phyloP scores from a whole-genome alignment of 64 coral and sea anemone genomes.

The Exaiptasia diaphana region DNA sequence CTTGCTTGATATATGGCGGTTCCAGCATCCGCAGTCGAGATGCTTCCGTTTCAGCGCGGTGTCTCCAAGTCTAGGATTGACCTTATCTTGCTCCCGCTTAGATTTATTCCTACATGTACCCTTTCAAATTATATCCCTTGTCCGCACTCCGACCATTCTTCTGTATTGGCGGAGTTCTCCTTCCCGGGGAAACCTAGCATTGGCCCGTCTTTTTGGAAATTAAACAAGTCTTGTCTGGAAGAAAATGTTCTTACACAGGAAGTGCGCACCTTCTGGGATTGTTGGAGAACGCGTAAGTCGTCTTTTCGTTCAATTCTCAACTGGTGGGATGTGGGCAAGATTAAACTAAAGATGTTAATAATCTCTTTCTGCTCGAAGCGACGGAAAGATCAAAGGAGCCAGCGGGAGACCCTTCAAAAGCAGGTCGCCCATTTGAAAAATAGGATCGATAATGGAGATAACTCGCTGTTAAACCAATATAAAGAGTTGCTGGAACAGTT shows the following conservation, averaged over 20 bases:
- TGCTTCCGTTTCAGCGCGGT: too few relatives aligned
- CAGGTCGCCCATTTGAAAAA: neutral
- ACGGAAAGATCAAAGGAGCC: too few relatives aligned
- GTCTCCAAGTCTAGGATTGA: slow-evolving; percentile 7
- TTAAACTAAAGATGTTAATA: neutral
- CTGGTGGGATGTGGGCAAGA: neutral
- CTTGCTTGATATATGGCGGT: slow-evolving; percentile 8
- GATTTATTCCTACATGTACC: too few relatives aligned
- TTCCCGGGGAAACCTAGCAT: too few relatives aligned
- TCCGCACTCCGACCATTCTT: too few relatives aligned
- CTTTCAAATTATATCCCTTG: too few relatives aligned
- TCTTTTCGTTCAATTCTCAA: neutral
- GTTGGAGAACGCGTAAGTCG: neutral
- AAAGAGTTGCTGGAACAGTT: neutral
- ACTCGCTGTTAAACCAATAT: neutral
- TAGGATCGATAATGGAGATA: neutral
- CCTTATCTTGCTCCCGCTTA: neutral
- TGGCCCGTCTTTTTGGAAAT: too few relatives aligned
- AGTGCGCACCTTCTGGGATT: slow-evolving; percentile 7
- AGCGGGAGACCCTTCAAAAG: neutral
- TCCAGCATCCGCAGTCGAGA: neutral
- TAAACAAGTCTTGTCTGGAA: too few relatives aligned
- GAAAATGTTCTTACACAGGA: too few relatives aligned
- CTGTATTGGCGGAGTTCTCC: too few relatives aligned
- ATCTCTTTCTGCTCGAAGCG: neutral